Base-by-base conservation (phyloP, 2,797 vertebrate genomes). In the Bradypodion pumilum region DNA sequence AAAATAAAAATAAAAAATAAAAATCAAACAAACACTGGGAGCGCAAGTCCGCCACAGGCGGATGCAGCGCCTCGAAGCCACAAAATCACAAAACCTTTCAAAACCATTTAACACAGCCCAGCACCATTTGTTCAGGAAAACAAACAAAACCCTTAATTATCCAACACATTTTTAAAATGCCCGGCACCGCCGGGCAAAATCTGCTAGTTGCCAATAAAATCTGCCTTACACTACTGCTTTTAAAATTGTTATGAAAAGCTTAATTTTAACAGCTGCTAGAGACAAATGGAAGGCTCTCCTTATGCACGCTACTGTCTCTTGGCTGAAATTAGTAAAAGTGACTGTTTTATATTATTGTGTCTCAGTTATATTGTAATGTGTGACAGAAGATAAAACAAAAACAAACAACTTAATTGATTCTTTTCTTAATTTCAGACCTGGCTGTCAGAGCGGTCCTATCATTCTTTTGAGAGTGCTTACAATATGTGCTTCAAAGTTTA, bases 401-500 rank as follows among this genome's bases (percentile, higher is more conserved):
- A 25, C 1, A 81, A 0, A 86, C 19, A 80, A 88, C 81, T 60
- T 90, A 86, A 65, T 76, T 87, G 49, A 78, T 74, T 70, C 46
- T 92, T 90, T 90, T 60, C 15, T 77, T 90, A 89, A 90, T 88
- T 92, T 76, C 86, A 62, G 42, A 52, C 27, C 29, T 77, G 19
- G 42, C 27, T 73, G 89, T 3, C 63, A 3, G 72, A 42, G 16
- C 32, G 84, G 7, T 46, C 49, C 42, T 52, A 7, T 69, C 32
- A 81, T 84, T 90, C 49, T 88, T 86, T 80, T 74, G 29, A 86
- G 92, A 86, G 74, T 42, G 84, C 84, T 89, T 88, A 66, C 4
- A 80, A 32, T 46, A 49, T 7, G 29, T 49, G 80, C 72, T 91
- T 80, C 82, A 60, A 88, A 78, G 86, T 78, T 89, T 88, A 87